Conservation (phyloP, 2,888 invertebrate genomes). For the Lasioglossum zephyrum region DNA sequence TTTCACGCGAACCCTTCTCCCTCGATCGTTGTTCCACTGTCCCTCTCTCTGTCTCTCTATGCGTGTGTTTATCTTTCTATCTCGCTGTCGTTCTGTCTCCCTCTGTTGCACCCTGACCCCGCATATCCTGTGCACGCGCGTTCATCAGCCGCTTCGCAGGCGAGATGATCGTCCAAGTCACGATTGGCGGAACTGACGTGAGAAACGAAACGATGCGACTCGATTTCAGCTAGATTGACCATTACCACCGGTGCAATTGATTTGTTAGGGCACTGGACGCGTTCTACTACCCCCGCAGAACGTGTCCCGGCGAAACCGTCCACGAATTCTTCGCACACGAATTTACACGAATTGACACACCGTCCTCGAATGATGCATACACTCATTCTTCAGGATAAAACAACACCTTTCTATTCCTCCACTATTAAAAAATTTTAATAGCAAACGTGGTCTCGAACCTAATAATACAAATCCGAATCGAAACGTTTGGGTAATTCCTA, state of each 20-base stretch:
- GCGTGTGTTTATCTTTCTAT: not conserved
- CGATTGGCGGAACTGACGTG: conserved; percentile 53
- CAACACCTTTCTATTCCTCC: too few relatives aligned
- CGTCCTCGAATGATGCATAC: not conserved
- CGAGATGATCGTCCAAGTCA: conserved; percentile 48
- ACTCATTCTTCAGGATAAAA: not conserved
- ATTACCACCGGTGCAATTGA: conserved; percentile 26
- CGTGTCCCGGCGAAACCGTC: not conserved
- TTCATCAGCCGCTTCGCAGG: conserved; percentile 38
- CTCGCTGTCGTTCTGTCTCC: not conserved
- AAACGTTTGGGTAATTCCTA: too few relatives aligned
- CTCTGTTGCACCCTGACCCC: conserved; percentile 17
- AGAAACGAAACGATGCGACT: conserved; percentile 48
- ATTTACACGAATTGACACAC: not conserved
- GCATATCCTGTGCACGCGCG: conserved; percentile 32
- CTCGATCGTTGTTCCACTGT: not conserved
- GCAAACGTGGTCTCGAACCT: too few relatives aligned
- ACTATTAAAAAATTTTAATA: too few relatives aligned
- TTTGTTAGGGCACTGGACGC: conserved; percentile 24
- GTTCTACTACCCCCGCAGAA: conserved; percentile 4
- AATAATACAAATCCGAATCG: too few relatives aligned
- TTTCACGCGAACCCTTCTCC: conserved; percentile 22
- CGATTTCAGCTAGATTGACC: conserved; percentile 35
- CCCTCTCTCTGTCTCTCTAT: not conserved
- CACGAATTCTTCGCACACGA: not conserved